Conservation (phyloP, 2,888 invertebrate species). For the Adela reaumurella region DNA sequence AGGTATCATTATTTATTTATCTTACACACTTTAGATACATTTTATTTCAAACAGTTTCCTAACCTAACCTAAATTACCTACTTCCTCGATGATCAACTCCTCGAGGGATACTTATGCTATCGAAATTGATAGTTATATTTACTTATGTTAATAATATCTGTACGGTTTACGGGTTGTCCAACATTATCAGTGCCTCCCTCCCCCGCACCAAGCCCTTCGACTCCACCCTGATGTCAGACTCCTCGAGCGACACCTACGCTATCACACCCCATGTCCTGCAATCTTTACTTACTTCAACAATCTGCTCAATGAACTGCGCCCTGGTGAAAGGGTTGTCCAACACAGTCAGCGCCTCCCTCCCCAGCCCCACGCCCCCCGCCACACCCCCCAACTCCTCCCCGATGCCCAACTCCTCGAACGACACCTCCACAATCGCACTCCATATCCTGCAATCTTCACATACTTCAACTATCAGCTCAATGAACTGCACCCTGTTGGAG, state of each 20-base stretch:
- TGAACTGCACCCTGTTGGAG: slow-evolving; percentile 70
- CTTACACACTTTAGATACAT: no score
- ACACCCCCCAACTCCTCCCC: slow-evolving; percentile 67
- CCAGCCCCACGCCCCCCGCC: slow-evolving; percentile 76
- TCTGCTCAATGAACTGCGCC: slow-evolving; percentile 77
- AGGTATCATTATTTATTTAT: no score
- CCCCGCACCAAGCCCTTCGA: slow-evolving; percentile 71
- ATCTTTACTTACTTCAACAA: slow-evolving; percentile 74
- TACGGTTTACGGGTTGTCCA: slow-evolving; percentile 81
- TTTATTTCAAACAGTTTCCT: no score
- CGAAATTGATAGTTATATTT: no score
- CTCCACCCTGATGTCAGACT: no score
- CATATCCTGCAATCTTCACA: no score
- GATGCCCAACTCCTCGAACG: slow-evolving; percentile 64
- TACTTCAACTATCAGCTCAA: slow-evolving; percentile 85
- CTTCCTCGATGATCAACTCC: no score
- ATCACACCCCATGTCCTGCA: no score
- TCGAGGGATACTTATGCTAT: no score
- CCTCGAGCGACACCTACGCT: no score
- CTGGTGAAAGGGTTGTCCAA: slow-evolving; percentile 83
- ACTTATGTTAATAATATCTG: slow-evolving; percentile 77
- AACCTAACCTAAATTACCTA: no score
- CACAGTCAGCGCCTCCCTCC: slow-evolving; percentile 78
- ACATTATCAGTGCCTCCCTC: slow-evolving; percentile 78
- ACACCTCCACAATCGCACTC: slow-evolving; percentile 43